Evolutionary conservation across 2,888 invertebrate genomes (phyloP).

Genomic region (Leucophora obtusa): DNA sequence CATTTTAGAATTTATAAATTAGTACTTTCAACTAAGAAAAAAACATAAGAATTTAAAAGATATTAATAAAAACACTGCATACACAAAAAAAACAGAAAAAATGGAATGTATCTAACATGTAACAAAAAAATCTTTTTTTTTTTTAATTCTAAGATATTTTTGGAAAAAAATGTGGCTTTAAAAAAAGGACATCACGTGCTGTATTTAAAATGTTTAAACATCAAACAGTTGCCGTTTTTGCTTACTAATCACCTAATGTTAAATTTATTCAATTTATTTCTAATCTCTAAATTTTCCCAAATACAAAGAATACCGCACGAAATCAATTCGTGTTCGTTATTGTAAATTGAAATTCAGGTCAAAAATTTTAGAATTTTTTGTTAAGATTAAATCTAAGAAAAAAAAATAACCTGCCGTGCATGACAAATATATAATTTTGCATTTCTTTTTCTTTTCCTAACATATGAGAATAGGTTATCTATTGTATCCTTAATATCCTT

Average conservation of each 20-base stretch:
- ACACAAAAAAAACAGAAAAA: constrained; percentile 3
- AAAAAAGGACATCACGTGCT: constrained; percentile 54
- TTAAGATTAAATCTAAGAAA: neutral
- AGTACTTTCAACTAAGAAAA: constrained; percentile 8
- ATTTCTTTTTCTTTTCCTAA: no score
- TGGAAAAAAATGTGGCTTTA: neutral
- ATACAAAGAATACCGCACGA: constrained; percentile 39
- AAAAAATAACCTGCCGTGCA: constrained; percentile 58
- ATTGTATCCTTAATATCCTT: constrained; percentile 36
- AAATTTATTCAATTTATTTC: constrained; percentile 13
- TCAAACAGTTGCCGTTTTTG: constrained; percentile 28
- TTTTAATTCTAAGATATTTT: neutral
- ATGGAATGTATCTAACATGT: neutral
- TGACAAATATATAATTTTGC: constrained; percentile 46
- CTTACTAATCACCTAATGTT: constrained; percentile 15
- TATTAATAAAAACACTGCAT: neutral
- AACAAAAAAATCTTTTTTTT: neutral
- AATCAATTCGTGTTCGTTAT: constrained; percentile 42
- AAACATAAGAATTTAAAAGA: constrained; percentile 10
- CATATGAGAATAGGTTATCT: neutral
- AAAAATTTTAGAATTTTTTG: constrained; percentile 12
- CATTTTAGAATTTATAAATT: constrained; percentile 21
- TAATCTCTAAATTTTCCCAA: neutral
- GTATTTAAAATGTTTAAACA: neutral
- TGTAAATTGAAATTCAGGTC: constrained; percentile 20